Percentiles rank a stretch among this genome's conserved stretches.
Conservation (phyloP, 2,888 invertebrate species). For the Dolichopus griseipennis region DNA sequence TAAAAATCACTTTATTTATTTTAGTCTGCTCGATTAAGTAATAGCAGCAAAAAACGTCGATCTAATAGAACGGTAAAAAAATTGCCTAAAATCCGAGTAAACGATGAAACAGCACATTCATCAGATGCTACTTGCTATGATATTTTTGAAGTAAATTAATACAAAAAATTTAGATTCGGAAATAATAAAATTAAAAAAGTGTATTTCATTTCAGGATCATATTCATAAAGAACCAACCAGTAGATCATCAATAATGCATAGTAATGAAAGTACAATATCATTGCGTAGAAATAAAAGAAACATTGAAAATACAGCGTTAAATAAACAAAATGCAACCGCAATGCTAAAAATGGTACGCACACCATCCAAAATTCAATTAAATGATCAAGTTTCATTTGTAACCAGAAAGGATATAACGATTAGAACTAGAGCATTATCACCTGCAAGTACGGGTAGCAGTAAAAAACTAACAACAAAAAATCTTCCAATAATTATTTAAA, state of each 20-base stretch:
- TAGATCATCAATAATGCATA: conserved; percentile 20
- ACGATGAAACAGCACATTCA: conserved; percentile 13
- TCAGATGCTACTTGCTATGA: conserved; percentile 22
- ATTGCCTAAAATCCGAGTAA: conserved; percentile 14
- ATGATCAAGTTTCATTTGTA: conserved; percentile 17
- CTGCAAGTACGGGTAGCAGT: conserved; percentile 19
- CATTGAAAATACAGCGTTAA: conserved; percentile 7
- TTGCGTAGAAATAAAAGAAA: neutral
- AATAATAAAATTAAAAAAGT: too few species aligned
- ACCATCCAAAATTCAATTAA: conserved; percentile 23
- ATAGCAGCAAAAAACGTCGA: conserved; percentile 26
- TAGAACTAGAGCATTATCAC: conserved; percentile 22
- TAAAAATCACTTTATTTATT: neutral
- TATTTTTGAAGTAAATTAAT: conserved; percentile 21
- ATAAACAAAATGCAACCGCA: conserved; percentile 2
- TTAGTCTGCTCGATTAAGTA: conserved; percentile 26
- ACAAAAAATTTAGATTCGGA: neutral
- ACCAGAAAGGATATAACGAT: conserved; percentile 17
- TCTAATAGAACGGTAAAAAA: conserved; percentile 20
- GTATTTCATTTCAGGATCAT: conserved; percentile 16
- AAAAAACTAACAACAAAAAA: conserved; percentile 34
- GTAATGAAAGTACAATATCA: neutral
- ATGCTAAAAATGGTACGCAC: conserved; percentile 19
- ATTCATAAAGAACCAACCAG: conserved; percentile 20
- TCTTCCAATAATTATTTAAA: conserved; percentile 32